phyloP scores from a whole-genome alignment of 2,797 vertebrate genomes.

The Gadopsis bispinosus region DNA sequence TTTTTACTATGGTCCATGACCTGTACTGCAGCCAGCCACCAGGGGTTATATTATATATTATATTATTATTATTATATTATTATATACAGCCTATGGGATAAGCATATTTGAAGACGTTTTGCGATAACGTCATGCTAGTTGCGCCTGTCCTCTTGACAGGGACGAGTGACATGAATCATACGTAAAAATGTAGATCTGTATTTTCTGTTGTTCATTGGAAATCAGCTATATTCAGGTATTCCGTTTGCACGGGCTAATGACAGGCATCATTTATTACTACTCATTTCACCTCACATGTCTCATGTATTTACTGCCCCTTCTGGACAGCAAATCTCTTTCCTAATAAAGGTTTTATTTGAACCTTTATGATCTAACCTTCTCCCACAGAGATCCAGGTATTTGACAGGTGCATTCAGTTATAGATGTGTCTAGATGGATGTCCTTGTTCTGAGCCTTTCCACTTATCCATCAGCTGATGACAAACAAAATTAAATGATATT shows the following conservation, averaged over 20 bases:
- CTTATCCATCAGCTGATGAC: constrained; percentile 57
- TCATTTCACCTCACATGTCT: constrained; percentile 7
- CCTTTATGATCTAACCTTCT: constrained; percentile 47
- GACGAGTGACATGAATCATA: too few species aligned
- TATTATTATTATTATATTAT: too few species aligned
- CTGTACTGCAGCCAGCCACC: too few species aligned
- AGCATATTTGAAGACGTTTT: too few species aligned
- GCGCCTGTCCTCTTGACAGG: too few species aligned
- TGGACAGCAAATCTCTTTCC: constrained; percentile 23
- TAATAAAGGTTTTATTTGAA: constrained; percentile 31
- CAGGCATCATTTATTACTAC: constrained; percentile 17
- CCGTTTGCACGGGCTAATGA: neutral
- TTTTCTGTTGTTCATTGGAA: neutral
- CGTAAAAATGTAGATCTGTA: neutral
- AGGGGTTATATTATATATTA: too few species aligned
- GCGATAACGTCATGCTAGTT: too few species aligned
- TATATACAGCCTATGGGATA: too few species aligned
- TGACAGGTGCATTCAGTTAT: constrained; percentile 31
- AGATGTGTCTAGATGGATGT: constrained; percentile 25
- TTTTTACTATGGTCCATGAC: too few species aligned
- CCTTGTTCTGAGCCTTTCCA: constrained; percentile 22
- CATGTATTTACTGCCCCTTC: neutral
- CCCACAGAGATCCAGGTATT: constrained; percentile 1
- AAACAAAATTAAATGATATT: constrained; percentile 59
- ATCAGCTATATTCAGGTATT: neutral